These are phyloP conservation scores for Darevskia nairensis DNA, from an alignment of 2,797 vertebrate species.

Conservation along the genomic window DNA sequence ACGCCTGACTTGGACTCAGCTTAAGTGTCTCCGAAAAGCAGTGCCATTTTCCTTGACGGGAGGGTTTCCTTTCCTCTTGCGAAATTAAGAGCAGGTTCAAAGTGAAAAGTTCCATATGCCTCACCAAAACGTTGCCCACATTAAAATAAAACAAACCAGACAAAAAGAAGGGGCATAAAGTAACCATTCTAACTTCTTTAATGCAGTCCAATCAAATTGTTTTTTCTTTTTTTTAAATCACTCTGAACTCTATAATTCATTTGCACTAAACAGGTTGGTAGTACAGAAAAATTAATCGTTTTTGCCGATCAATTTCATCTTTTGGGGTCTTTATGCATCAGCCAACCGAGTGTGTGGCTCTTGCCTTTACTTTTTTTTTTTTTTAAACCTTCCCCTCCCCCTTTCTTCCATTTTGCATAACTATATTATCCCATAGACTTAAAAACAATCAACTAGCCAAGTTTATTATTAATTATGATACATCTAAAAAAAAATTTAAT, in stretches of 20 bases:
- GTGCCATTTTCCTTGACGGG: too few relatives aligned
- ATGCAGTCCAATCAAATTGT: constrained; percentile 80
- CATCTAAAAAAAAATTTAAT: constrained; percentile 83
- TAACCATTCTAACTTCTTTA: constrained; percentile 82
- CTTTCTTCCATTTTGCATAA: constrained; percentile 73
- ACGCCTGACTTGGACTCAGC: too few relatives aligned
- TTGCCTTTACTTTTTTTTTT: constrained; percentile 50
- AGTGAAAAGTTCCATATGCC: background rate
- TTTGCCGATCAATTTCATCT: constrained; percentile 48
- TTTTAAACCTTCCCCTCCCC: background rate
- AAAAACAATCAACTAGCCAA: constrained; percentile 82
- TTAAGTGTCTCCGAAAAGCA: too few relatives aligned
- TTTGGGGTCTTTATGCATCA: constrained; percentile 65
- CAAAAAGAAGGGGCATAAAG: constrained; percentile 72
- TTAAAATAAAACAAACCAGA: constrained; percentile 74
- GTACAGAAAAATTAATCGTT: constrained; percentile 62
- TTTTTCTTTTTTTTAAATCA: constrained; percentile 65
- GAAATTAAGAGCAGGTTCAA: too few relatives aligned
- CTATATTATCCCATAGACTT: constrained; percentile 83
- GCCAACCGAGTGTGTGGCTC: constrained; percentile 74
- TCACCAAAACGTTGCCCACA: background rate
- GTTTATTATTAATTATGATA: constrained; percentile 79
- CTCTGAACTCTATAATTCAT: constrained; percentile 73
- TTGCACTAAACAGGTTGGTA: constrained; percentile 71
- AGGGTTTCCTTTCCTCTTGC: too few relatives aligned